Evolutionary conservation across 1,140 invertebrate species (phyloP).

Genomic region (Calliphora vicina): DNA sequence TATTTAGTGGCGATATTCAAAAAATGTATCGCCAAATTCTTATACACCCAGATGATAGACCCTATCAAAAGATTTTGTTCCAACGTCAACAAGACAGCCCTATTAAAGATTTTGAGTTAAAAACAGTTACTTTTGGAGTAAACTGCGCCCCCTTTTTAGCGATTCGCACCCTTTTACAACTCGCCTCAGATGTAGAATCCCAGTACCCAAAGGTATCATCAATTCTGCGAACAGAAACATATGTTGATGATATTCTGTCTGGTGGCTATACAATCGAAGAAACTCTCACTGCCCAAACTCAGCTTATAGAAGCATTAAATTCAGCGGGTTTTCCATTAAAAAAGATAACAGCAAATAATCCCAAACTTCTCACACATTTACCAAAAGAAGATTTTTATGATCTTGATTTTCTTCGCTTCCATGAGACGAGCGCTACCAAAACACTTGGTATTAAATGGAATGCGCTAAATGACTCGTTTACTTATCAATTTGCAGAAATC

Average conservation of each 20-base stretch:
- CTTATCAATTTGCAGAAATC: background rate
- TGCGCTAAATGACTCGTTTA: background rate
- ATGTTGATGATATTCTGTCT: background rate
- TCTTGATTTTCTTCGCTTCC: background rate
- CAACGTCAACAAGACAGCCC: background rate
- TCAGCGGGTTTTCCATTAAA: background rate
- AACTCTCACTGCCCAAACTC: background rate
- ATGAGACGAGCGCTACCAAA: background rate
- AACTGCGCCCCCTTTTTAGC: background rate
- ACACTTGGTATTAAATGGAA: background rate
- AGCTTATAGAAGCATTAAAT: background rate
- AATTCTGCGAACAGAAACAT: background rate
- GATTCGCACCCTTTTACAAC: background rate
- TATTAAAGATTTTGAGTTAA: background rate
- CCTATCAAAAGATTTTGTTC: background rate
- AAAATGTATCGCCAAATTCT: constrained; percentile 19
- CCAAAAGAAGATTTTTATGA: background rate
- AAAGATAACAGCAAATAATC: background rate
- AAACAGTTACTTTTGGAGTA: background rate
- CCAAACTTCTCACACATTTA: background rate
- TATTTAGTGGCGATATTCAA: constrained; percentile 17
- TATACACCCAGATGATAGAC: background rate
- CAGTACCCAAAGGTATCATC: background rate
- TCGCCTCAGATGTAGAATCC: background rate
- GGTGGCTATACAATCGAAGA: background rate